A percentile compares a stretch with the other conserved stretches of the same genome.
Evolutionary conservation across 2,797 vertebrate species (phyloP).

Genomic region (Enteromius mattozi): DNA sequence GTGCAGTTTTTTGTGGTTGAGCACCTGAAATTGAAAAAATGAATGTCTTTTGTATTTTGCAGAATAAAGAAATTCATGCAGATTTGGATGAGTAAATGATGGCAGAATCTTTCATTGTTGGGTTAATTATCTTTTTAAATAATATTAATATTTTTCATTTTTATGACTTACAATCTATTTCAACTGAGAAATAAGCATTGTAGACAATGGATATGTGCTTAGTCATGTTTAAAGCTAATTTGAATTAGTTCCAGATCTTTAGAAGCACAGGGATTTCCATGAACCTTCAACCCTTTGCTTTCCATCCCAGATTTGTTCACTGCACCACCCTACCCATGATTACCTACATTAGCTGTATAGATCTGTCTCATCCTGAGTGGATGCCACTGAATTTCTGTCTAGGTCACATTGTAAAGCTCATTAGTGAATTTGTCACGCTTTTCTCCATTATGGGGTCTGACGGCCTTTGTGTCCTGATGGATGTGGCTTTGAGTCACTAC

Average conservation of each 20-base stretch:
- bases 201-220: constrained; percentile 1
- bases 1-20: background rate
- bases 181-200: background rate
- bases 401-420: constrained; percentile 52
- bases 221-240: constrained; percentile 24
- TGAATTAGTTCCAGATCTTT: constrained; percentile 19
- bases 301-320: background rate
- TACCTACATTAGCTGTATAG: constrained; percentile 44
- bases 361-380: constrained; percentile 38
- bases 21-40: background rate
- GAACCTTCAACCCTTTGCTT: constrained; percentile 14
- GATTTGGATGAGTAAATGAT: background rate
- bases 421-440: constrained; percentile 64
- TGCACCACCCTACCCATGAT: constrained; percentile 26
- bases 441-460: constrained; percentile 61
- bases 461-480: constrained; percentile 73
- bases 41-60: background rate
- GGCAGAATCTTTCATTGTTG: background rate
- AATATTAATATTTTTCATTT: background rate
- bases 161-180: background rate
- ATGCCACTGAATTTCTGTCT: constrained; percentile 45
- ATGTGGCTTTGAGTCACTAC: constrained; percentile 78
- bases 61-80: background rate
- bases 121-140: background rate
- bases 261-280: background rate